These are phyloP conservation scores for Pristionchus arcanus DNA, from an alignment of 2,888 invertebrate species.

Conservation along the genomic window DNA sequence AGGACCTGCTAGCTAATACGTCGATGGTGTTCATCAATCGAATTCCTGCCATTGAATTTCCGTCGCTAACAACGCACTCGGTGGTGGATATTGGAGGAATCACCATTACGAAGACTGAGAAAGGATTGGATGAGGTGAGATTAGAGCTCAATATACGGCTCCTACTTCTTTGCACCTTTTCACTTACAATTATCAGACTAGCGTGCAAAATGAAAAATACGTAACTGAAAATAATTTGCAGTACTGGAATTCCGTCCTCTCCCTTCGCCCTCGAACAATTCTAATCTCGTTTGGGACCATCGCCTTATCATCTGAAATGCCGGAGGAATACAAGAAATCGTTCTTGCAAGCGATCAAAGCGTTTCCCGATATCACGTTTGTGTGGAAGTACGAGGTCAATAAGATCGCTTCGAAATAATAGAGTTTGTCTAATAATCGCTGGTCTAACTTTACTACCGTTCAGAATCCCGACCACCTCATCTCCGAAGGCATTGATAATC, in stretches of 20 bases:
- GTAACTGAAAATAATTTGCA: no score
- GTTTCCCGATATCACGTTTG: constrained; percentile 25
- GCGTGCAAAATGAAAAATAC: no score
- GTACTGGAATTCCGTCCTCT: constrained; percentile 36
- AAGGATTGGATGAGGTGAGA: constrained; percentile 34
- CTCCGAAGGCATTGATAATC: background rate
- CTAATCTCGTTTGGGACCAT: constrained; percentile 41
- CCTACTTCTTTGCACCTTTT: no score
- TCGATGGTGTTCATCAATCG: constrained; percentile 17
- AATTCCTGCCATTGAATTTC: background rate
- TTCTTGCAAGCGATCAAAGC: background rate
- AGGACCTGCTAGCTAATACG: background rate
- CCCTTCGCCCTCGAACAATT: background rate
- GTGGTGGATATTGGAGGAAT: constrained; percentile 37
- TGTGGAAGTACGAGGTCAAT: constrained; percentile 48
- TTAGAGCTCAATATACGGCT: no score
- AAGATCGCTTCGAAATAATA: no score
- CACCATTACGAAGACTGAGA: background rate
- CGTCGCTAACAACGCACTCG: constrained; percentile 16
- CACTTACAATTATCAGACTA: no score
- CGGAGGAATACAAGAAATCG: background rate
- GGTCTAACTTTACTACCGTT: background rate
- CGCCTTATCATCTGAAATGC: constrained; percentile 16
- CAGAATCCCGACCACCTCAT: background rate
- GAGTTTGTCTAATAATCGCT: no score